Conservation (phyloP, 2,888 invertebrate genomes). For the Epinotia brunnichana region DNA sequence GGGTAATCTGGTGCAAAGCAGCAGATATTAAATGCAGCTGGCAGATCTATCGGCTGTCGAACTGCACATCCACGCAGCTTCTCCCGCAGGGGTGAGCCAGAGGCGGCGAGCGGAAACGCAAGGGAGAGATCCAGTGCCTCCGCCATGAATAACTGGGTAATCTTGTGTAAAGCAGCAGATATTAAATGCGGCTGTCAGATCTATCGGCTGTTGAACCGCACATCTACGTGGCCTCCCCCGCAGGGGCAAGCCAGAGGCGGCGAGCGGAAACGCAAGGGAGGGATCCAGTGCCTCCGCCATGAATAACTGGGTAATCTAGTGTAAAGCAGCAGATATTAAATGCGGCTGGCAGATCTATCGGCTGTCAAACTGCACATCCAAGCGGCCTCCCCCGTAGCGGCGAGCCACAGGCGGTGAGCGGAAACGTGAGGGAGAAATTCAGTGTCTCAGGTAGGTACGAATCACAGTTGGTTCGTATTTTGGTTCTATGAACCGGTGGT, state of each 20-base stretch:
- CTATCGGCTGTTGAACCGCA: too few relatives aligned
- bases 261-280: not conserved
- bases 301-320: too few relatives aligned
- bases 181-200: too few relatives aligned
- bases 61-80: conserved; percentile 63
- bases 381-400: conserved; percentile 54
- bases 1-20: not conserved
- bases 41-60: conserved; percentile 82
- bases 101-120: conserved; percentile 24
- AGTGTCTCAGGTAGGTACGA: too few relatives aligned
- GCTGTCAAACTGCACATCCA: conserved; percentile 74
- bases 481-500: too few relatives aligned
- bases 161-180: too few relatives aligned
- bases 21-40: conserved; percentile 64
- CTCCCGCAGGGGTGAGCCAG: conserved; percentile 51
- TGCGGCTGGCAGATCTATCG: conserved; percentile 80
- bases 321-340: conserved; percentile 50
- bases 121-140: too few relatives aligned
- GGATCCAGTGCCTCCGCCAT: too few relatives aligned
- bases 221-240: conserved; percentile 50
- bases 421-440: too few relatives aligned
- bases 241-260: conserved; percentile 52
- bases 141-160: too few relatives aligned
- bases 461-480: too few relatives aligned
- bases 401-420: conserved; percentile 48